Evolutionary conservation across 2,888 invertebrate genomes (phyloP).

Genomic region (Agrotis ipsilon): DNA sequence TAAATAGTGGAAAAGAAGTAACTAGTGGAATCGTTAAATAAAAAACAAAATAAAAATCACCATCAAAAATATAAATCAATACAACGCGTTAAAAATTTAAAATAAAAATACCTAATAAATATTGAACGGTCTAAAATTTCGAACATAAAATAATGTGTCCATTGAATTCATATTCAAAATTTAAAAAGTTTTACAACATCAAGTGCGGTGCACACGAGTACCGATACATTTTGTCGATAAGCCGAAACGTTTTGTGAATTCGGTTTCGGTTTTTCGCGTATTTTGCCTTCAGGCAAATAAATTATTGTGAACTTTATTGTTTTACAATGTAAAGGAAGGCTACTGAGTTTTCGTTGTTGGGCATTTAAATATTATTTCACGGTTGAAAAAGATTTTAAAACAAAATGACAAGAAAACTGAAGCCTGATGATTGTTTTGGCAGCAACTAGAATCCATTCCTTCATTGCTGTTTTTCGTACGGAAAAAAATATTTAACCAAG

Average conservation of each 20-base stretch:
- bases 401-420: no score
- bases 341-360: slow-evolving; percentile 9
- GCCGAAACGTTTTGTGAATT: slow-evolving; percentile 54
- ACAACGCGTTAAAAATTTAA: slow-evolving; percentile 5
- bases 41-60: no score
- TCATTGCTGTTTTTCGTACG: no score
- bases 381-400: not conserved
- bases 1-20: no score
- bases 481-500: no score
- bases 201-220: slow-evolving; percentile 40
- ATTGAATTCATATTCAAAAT: slow-evolving; percentile 62
- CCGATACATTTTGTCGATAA: slow-evolving; percentile 63
- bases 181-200: slow-evolving; percentile 24
- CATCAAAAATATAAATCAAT: not conserved
- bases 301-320: slow-evolving; percentile 63
- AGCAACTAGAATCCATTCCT: no score
- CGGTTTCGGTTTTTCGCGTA: slow-evolving; percentile 59
- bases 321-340: slow-evolving; percentile 51
- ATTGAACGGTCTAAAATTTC: slow-evolving; percentile 30
- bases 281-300: slow-evolving; percentile 61
- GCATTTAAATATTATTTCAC: slow-evolving; percentile 16
- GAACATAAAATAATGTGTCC: slow-evolving; percentile 49
- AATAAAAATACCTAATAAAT: slow-evolving; percentile 31
- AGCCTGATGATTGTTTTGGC: no score
- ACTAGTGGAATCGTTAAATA: no score